Percentiles rank a stretch among this genome's conserved stretches.
These are phyloP conservation scores for Papilio dardanus DNA, from an alignment of 1,140 invertebrate species.

Conservation along the genomic window DNA sequence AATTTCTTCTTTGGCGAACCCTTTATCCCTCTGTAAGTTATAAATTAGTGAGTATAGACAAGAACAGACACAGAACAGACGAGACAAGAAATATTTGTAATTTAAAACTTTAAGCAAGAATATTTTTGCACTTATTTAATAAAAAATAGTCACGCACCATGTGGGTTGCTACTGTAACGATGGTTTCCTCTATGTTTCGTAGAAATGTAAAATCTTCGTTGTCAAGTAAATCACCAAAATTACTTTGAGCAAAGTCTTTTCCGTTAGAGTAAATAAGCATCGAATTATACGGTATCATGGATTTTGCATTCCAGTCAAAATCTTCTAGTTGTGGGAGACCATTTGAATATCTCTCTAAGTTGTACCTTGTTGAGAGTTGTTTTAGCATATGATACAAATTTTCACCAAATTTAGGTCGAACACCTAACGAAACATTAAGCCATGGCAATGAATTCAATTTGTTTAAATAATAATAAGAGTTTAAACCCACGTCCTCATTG, in stretches of 20 bases:
- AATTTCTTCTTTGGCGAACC: constrained; percentile 68
- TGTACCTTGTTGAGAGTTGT: constrained; percentile 68
- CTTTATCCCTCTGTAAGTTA: constrained; percentile 68
- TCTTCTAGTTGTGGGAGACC: constrained; percentile 59
- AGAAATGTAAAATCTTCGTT: constrained; percentile 54
- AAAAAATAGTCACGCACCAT: constrained; percentile 56
- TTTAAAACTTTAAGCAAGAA: too few species aligned
- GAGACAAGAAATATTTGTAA: constrained; percentile 29
- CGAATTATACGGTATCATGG: constrained; percentile 60
- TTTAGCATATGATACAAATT: constrained; percentile 64
- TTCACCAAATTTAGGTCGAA: constrained; percentile 53
- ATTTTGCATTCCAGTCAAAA: constrained; percentile 61
- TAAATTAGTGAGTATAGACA: constrained; percentile 41
- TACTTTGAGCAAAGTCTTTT: constrained; percentile 60
- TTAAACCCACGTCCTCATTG: constrained; percentile 73
- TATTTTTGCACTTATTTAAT: too few species aligned
- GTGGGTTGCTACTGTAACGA: constrained; percentile 56
- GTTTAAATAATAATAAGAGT: constrained; percentile 67
- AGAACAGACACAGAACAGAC: too few species aligned
- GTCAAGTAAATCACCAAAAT: constrained; percentile 32
- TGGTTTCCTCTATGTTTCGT: constrained; percentile 67
- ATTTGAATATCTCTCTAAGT: constrained; percentile 74
- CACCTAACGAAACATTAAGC: constrained; percentile 44
- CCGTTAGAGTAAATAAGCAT: constrained; percentile 75
- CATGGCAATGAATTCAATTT: constrained; percentile 59